phyloP scores from a whole-genome alignment of 2,113 vertebrate genomes.

The Barnardius zonarius region DNA sequence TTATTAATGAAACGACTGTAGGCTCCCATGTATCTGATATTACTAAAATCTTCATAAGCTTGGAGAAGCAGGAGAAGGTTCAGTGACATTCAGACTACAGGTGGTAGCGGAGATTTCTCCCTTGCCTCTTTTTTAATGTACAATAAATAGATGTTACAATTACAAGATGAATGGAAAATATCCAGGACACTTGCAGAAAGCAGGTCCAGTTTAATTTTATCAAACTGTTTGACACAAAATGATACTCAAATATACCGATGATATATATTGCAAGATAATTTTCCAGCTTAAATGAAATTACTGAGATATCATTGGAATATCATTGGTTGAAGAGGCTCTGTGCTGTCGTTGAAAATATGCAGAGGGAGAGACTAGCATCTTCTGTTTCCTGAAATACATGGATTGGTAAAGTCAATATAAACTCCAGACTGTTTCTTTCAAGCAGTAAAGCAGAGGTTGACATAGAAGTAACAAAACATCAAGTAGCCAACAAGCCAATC shows the following conservation, averaged over 20 bases:
- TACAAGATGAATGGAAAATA: neutral
- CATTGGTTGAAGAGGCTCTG: neutral
- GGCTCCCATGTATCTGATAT: neutral
- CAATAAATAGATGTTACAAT: neutral
- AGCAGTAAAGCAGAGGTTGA: neutral
- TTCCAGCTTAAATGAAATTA: neutral
- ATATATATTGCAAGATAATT: neutral
- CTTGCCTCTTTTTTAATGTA: neutral
- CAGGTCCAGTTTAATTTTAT: slow-evolving; percentile 8
- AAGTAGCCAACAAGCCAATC: neutral
- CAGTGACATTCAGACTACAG: neutral
- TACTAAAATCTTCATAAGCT: neutral
- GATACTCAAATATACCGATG: neutral
- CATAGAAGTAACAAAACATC: neutral
- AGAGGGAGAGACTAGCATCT: neutral
- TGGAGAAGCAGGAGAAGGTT: neutral
- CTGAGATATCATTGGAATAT: neutral
- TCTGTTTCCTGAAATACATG: neutral
- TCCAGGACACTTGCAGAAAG: neutral
- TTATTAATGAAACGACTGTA: neutral
- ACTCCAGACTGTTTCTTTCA: neutral
- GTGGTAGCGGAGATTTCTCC: neutral
- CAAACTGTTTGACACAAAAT: neutral
- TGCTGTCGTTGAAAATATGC: neutral
- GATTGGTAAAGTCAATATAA: neutral